Base-by-base conservation (phyloP, 2,797 vertebrate species). In the Tragopan temminckii region DNA sequence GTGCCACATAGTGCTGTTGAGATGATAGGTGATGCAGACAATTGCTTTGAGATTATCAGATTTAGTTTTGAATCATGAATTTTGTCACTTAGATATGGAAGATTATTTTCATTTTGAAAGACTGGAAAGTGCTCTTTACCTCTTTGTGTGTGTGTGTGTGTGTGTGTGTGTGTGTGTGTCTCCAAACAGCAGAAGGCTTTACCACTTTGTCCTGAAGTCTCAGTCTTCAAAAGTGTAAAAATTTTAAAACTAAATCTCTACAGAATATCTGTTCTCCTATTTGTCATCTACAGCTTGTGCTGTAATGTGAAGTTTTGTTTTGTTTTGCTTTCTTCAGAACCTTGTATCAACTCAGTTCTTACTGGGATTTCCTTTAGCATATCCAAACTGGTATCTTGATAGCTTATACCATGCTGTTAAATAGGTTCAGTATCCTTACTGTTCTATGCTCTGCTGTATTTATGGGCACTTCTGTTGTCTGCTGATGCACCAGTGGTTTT, bases 1-100 rank as follows among this genome's bases (percentile, higher is more conserved):
- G 50, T 48, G 19, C 53, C 31, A 43, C n/a, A 50, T 5, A 50
- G 21, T 11, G 13, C 0, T 1, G 27, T 31, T 58, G 20, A 29
- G 31, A 19, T 4, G 16, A 11, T 33, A 18, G 14, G 27, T 57
- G 1, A 0, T 31, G 24, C 15, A 33, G 25, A 11, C 0, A 0
- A 23, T n/a, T 59, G 19, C 9, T 16, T 4, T 5, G 16, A 46
- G 9, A 53, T 43, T 64, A 16, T 6, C 9, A 20, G 23, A 27
- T 13, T n/a, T 57, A 1, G 36, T 23, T 59, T 62, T 24, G 52
- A 42, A 12, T 38, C 15, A 23, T 40, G 9, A 29, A 7, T 27
- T 62, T 12, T 6, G 29, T n/a, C 25, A 24, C 25, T 52, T 29
- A 13, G 55, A 33, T 1, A 1, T 6, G 7, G n/a, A 35, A 43